phyloP scores from a whole-genome alignment of 2,888 invertebrate genomes.

The Hecatera dysodea region DNA sequence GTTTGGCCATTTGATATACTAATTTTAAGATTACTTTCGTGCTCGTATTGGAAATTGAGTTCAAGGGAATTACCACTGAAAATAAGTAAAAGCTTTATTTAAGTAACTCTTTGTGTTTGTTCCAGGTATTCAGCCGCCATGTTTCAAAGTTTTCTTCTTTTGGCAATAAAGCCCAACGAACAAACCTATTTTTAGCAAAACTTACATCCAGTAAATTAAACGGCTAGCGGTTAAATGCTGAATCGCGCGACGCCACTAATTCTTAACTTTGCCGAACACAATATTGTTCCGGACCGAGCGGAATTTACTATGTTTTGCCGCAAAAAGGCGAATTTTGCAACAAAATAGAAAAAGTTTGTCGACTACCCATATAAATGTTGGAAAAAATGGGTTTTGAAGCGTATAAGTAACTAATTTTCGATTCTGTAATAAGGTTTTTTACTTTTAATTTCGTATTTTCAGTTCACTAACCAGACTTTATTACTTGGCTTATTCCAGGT shows the following conservation, averaged over 20 bases:
- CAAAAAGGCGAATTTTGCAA: conserved; percentile 18
- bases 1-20: too few species aligned
- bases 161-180: conserved; percentile 38
- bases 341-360: conserved; percentile 12
- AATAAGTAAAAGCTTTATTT: too few species aligned
- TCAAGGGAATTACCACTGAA: too few species aligned
- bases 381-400: conserved; percentile 29
- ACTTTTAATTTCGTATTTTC: background rate
- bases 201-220: conserved; percentile 42
- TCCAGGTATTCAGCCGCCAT: background rate
- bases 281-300: conserved; percentile 34
- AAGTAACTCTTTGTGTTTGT: background rate
- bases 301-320: conserved; percentile 15
- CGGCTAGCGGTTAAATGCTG: conserved; percentile 28
- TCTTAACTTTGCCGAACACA: conserved; percentile 43
- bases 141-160: conserved; percentile 26
- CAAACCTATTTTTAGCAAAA: conserved; percentile 41
- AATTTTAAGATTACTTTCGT: too few species aligned
- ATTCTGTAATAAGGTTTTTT: background rate
- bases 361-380: conserved; percentile 20
- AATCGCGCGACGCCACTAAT: conserved; percentile 38
- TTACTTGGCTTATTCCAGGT: background rate
- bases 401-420: background rate
- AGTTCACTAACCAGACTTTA: background rate
- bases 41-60: too few species aligned